Evolutionary conservation across 2,113 vertebrate genomes (phyloP), one percentile per base, ranked within the genome.

Genomic region (Nothoprocta perdicaria): DNA sequence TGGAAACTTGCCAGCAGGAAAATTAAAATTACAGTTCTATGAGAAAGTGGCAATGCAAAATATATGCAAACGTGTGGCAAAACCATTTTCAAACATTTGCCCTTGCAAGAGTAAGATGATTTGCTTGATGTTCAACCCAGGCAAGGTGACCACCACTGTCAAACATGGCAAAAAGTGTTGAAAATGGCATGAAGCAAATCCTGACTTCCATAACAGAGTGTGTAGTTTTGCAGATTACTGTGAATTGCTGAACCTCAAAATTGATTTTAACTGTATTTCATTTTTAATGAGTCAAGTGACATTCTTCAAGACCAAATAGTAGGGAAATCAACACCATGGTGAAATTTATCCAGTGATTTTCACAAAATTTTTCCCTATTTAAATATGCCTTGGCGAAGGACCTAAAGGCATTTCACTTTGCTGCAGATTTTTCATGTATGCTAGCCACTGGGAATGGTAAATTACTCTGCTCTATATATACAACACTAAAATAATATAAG

Each of bases 21-120:
- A 93, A 92, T 84, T 80, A 89, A 96, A 93, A 92, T 84, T 80
- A 55, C 67, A 46, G 38, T 22, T 35, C 43, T 31, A 71, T 46
- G 84, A 60, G 84, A 82, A 85, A 84, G 72, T 4, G 4, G 84
- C 3, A 3, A 50, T 23, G 67, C 9, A 53, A 45, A n/a, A 76
- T 67, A 74, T 72, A 66, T 77, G 90, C 80, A 52, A 82, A 75
- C 23, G 27, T 68, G 17, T 27, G 57, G 60, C 18, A 35, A 84
- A 92, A 24, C 41, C 38, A 52, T 69, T 41, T 57, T 35, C 41
- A 74, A 45, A 41, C 4, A 14, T 9, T 52, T 4, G 12, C 31
- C 31, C 29, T 46, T 61, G n/a, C 1, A 5, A 58, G 79, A 55
- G 41, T 2, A 26, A 77, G 61, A 18, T 27, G 60, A 14, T 50